Conservation (phyloP, 2,888 invertebrate genomes). For the Scaptomyza reducta region DNA sequence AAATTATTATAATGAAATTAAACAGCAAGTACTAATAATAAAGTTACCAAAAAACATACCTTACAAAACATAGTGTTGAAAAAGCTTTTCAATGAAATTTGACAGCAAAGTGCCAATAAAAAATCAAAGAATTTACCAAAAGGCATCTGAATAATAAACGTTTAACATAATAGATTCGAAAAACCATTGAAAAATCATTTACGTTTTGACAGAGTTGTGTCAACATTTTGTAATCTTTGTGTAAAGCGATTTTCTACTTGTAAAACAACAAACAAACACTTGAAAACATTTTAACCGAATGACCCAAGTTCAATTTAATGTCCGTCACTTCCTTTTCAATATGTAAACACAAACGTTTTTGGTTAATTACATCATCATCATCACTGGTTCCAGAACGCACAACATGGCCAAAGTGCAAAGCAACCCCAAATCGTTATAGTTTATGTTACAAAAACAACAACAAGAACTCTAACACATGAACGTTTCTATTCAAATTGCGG, state of each 20-base stretch:
- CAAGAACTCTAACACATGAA: constrained; percentile 17
- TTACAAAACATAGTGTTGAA: too few species aligned
- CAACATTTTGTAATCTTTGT: not conserved
- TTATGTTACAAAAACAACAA: constrained; percentile 45
- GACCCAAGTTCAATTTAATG: constrained; percentile 29
- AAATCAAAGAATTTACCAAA: not conserved
- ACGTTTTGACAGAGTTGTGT: not conserved
- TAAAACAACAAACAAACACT: not conserved
- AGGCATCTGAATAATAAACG: not conserved
- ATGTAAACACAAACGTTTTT: constrained; percentile 27
- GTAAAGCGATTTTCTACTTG: not conserved
- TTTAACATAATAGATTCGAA: not conserved
- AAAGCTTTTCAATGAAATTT: too few species aligned
- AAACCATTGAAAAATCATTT: not conserved
- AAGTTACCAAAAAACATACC: too few species aligned
- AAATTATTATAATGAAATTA: too few species aligned
- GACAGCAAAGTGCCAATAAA: too few species aligned
- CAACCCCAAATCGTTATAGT: constrained; percentile 54
- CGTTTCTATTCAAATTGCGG: constrained; percentile 65
- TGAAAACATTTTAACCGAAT: constrained; percentile 5
- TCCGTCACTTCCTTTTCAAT: constrained; percentile 34
- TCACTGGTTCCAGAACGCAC: constrained; percentile 4
- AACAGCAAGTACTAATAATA: too few species aligned
- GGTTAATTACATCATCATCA: constrained; percentile 40
- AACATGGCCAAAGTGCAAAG: constrained; percentile 29